Evolutionary conservation across 1,140 invertebrate genomes (phyloP), one percentile per base, ranked within the genome.

Genomic region (Euura lappo): DNA sequence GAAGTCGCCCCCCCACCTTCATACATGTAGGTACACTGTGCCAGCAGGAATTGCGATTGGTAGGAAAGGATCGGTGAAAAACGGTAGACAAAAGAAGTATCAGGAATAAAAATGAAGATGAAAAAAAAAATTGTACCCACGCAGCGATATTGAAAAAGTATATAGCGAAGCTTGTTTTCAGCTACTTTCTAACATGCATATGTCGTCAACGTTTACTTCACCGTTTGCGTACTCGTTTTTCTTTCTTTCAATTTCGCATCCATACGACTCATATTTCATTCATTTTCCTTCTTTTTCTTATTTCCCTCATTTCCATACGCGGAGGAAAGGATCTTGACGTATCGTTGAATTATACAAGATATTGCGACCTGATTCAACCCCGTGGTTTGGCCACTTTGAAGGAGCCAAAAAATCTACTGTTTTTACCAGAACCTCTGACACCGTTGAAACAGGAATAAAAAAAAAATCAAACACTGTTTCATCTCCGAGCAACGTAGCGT

Each of bases 261-360:
- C 28, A 28, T 28, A 28, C 28, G 28, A 28, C 28, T 28, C 28
- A 28, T 28, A 28, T 28, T 28, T 28, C 0, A 28, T 28, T 28
- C 28, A 28, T 28, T 28, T 28, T 60, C 5, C 51, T 11, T 60
- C 51, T n/a, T 3, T 6, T 60, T 8, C 51, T 6, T 60, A 60
- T 51, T 7, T 60, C 10, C 13, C 51, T n/a, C 51, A 8, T 60
- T 60, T 60, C 51, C 51, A n/a, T n/a, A 60, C 10, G 8, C 8
- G 51, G 10, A 60, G 51, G 13, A 60, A 60, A n/a, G 51, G 51
- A 28, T 28, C 13, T 60, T 60, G 51, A 60, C 51, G 10, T 60
- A 60, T 60, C 51, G 51, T n/a, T 60, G 51, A 60, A 60, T 60
- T 60, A 60, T 60, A 60, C 51, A n/a, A 60, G 8, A 60, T 60